Conservation (phyloP, 2,797 vertebrate species). For the Channa striata region DNA sequence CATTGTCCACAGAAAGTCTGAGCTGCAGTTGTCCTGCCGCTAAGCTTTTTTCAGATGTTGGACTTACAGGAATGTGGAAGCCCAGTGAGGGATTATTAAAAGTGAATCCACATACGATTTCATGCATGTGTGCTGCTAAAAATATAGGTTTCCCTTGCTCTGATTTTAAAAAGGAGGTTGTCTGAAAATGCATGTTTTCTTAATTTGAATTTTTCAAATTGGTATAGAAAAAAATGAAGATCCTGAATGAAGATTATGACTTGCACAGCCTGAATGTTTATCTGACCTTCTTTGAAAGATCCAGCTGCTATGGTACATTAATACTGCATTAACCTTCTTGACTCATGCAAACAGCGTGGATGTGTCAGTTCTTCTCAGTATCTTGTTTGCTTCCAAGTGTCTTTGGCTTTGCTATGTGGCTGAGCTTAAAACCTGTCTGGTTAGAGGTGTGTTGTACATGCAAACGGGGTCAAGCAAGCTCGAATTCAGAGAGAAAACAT, state of each 20-base stretch:
- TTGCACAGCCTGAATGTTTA: background rate
- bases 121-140: slow-evolving; percentile 32
- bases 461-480: slow-evolving; percentile 7
- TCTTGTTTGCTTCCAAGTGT: slow-evolving; percentile 17
- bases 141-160: slow-evolving; percentile 35
- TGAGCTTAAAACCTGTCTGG: slow-evolving; percentile 2
- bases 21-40: slow-evolving; percentile 51
- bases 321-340: slow-evolving; percentile 18
- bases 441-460: background rate
- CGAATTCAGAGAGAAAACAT: background rate
- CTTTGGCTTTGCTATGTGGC: background rate
- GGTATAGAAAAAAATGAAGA: too few relatives aligned
- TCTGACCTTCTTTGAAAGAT: slow-evolving; percentile 26
- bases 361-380: slow-evolving; percentile 20
- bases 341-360: slow-evolving; percentile 9
- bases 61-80: slow-evolving; percentile 62
- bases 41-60: slow-evolving; percentile 59
- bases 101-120: slow-evolving; percentile 67
- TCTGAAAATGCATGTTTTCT: slow-evolving; percentile 25
- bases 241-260: background rate
- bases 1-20: slow-evolving; percentile 59
- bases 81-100: slow-evolving; percentile 67
- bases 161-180: slow-evolving; percentile 16
- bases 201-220: slow-evolving; percentile 30
- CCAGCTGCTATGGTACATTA: slow-evolving; percentile 8